Base-by-base conservation (phyloP, 1,140 invertebrate genomes). In the Drosophila teissieri region DNA sequence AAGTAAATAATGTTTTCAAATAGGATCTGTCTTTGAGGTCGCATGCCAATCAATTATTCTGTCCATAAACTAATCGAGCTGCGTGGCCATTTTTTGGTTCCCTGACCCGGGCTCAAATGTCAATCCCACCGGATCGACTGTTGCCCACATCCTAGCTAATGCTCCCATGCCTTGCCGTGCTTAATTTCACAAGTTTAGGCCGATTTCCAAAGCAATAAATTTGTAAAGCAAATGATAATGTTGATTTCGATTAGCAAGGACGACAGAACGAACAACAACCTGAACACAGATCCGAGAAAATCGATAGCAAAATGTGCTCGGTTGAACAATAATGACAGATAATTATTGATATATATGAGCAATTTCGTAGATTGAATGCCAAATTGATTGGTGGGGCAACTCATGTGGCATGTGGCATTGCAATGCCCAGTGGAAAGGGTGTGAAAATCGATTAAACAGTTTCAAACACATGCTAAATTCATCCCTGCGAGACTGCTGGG, bases 171-270 rank as follows among this genome's bases (percentile, higher is more conserved):
- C 42, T 34, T 10, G 31, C 31, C 31, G 31, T 24, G 63, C 24
- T 48, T 70, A 61, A 54, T 46, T 56, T 52, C 53, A 63, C 60
- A 45, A 57, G 74, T 64, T 78, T 72, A 56, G 52, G 46, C 78
- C 63, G 62, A 76, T 84, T 85, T 72, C 36, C 58, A 82, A 86
- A 82, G 74, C 64, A 74, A 76, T 75, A 78, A 78, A 86, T 88
- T 86, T 82, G 82, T 88, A 82, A 68, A 76, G 72, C 83, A 79
- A 85, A 74, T 86, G 68, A 80, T 64, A 73, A 64, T 63, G 55
- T 45, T 63, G 42, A 57, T 51, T 68, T 68, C 45, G 54, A 68
- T 78, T 69, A 67, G 63, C 78, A 88, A 86, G 82, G 82, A 86
- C 82, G 75, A 73, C 82, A 53, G 58, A 61, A 64, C 17, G 46